Conservation (phyloP, 2,113 vertebrate genomes). For the Actenoides lindsayi region DNA sequence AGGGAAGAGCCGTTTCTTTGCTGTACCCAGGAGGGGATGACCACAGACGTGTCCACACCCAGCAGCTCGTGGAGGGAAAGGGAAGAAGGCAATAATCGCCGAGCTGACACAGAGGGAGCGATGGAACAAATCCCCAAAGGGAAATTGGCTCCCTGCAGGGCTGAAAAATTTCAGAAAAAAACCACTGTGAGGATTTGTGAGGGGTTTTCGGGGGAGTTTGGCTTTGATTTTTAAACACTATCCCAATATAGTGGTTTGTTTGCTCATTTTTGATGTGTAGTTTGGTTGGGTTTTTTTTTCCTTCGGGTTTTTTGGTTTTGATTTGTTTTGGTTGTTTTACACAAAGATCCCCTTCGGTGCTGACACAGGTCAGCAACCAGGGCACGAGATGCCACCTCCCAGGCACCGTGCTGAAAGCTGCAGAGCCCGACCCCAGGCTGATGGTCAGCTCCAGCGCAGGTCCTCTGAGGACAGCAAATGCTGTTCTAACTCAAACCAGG, state of each 20-base stretch:
- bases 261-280: rapidly evolving
- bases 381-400: background rate
- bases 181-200: background rate
- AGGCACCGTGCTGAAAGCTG: background rate
- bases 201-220: too few species aligned
- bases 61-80: background rate
- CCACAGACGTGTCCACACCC: rapidly evolving
- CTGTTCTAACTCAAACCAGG: too few species aligned
- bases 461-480: background rate
- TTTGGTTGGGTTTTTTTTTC: background rate
- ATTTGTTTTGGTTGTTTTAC: background rate
- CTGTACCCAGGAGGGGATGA: background rate
- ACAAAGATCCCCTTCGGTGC: background rate
- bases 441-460: background rate
- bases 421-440: background rate
- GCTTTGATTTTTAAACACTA: background rate
- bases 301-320: background rate
- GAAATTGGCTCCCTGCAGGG: rapidly evolving
- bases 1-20: background rate
- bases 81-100: rapidly evolving
- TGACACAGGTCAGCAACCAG: background rate
- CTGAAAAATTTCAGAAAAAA: background rate
- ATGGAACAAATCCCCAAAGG: background rate
- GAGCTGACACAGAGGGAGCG: background rate
- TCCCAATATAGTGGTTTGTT: background rate